Base-by-base conservation (phyloP, 2,888 invertebrate species). In the Rhingia rostrata region DNA sequence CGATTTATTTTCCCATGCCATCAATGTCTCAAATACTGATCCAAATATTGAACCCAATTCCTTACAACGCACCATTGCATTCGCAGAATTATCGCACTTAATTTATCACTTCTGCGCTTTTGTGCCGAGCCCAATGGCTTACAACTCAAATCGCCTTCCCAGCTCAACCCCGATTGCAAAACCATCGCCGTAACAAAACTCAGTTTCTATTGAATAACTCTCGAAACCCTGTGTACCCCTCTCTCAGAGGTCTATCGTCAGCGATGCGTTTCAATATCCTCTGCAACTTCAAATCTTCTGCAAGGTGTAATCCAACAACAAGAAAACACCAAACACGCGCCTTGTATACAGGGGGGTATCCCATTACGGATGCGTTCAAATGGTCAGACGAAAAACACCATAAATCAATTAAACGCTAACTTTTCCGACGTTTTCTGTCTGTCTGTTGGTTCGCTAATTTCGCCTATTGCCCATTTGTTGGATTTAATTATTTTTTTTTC, bases 371-470 rank as follows among this genome's bases (percentile, higher is more conserved):
- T 83, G 83, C 83, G 79, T 83, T 73, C 35, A 45, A 73, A 63
- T 41, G 56, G 43, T 45, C 72, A 67, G 66, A 79, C 60, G 51
- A 54, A 78, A 69, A 79, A 79, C 83, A 79, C 51, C 58, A 58
- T 83, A 83, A 83, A 83, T 83, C 83, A 83, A 83, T 83, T 83
- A 83, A 58, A 79, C 73, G 83, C 67, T 63, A 67, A 69, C 73
- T 79, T 83, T 73, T 83, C 67, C 83, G 83, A 83, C 79, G 83
- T 47, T 69, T 69, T 72, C 79, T 67, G 79, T 83, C 83, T 63
- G 58, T 83, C 73, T 60, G 73, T 51, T 35, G 66, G 56, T 63
- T 73, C 14, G 78, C 73, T 73, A 73, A 83, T 83, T 83, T 83
- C 79, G 22, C 53, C 51, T 58, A 41, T 69, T 67, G 63, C 73